Evolutionary conservation across 2,113 vertebrate species (phyloP).

Genomic region (Grantiella picta): DNA sequence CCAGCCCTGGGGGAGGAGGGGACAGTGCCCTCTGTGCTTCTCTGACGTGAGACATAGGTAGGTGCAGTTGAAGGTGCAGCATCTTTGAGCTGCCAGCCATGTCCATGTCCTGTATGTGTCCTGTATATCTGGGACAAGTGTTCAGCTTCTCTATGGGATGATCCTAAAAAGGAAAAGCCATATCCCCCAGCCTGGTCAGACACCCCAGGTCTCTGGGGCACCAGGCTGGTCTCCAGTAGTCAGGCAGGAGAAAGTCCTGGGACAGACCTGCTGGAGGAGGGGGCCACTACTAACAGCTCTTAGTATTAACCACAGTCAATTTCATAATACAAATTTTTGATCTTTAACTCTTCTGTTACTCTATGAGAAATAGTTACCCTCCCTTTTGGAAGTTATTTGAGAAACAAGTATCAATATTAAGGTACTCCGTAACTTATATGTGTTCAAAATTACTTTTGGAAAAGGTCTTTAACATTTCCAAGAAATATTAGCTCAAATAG

Average conservation of each 20-base stretch:
- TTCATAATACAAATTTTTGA: background rate
- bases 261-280: background rate
- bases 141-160: background rate
- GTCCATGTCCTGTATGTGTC: background rate
- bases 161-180: background rate
- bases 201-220: background rate
- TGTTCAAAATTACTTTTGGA: slow-evolving; percentile 1
- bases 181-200: background rate
- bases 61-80: background rate
- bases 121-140: background rate
- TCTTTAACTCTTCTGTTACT: background rate
- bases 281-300: background rate
- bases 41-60: background rate
- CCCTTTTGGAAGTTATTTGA: background rate
- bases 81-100: background rate
- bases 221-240: background rate
- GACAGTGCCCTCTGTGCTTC: background rate
- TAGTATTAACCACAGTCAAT: background rate
- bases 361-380: background rate
- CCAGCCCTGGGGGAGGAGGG: background rate
- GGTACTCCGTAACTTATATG: background rate
- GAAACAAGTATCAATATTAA: background rate
- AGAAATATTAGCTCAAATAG: background rate
- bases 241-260: background rate
- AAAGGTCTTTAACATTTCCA: slow-evolving; percentile 20